A percentile compares a stretch with the other conserved stretches of the same genome.
phyloP scores from a whole-genome alignment of 2,113 vertebrate species.

The Pheucticus melanocephalus region DNA sequence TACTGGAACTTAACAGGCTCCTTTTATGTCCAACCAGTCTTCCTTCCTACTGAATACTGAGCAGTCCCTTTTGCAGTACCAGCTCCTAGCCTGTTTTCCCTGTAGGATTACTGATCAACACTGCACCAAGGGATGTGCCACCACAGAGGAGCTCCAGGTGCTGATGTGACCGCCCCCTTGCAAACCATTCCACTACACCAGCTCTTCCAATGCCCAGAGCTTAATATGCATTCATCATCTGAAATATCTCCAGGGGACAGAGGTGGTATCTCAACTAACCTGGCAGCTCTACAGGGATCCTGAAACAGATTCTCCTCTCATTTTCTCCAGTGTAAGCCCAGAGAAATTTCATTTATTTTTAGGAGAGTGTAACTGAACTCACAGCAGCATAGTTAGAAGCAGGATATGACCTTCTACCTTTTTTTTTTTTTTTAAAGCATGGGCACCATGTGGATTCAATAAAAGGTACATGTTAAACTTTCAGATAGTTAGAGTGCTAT shows the following conservation, averaged over 20 bases:
- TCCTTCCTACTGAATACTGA: background rate
- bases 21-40: background rate
- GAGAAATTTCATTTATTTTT: background rate
- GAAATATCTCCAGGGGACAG: background rate
- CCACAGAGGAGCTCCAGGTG: background rate
- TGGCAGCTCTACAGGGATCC: background rate
- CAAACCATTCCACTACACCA: background rate
- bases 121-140: background rate
- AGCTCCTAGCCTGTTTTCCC: background rate
- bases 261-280: background rate
- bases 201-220: background rate
- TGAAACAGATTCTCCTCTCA: background rate
- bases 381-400: background rate
- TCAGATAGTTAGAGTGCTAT: background rate
- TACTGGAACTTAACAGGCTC: background rate
- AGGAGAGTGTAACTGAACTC: background rate
- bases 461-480: background rate
- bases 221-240: background rate
- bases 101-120: background rate
- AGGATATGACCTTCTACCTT: background rate
- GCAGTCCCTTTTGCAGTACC: background rate
- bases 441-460: background rate
- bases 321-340: background rate
- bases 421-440: background rate
- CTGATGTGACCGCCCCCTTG: background rate